A percentile compares a stretch with the other conserved stretches of the same genome.
These are phyloP conservation scores for Chauna torquata DNA, from an alignment of 2,113 vertebrate species.

Conservation along the genomic window DNA sequence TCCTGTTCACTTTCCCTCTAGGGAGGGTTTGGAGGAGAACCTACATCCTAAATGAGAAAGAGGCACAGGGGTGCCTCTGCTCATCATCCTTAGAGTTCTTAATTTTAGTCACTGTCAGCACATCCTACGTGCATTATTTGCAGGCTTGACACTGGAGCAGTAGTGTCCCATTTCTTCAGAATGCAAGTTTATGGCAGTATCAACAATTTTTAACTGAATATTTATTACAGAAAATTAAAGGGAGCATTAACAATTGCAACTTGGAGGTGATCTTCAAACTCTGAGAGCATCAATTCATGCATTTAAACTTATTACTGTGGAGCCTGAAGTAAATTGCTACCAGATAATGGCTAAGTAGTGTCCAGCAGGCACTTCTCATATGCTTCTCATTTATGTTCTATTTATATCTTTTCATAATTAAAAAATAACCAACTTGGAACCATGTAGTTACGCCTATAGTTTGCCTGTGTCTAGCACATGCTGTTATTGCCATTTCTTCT, in stretches of 20 bases:
- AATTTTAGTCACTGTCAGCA: neutral
- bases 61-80: neutral
- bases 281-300: neutral
- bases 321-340: neutral
- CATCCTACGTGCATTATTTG: neutral
- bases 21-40: neutral
- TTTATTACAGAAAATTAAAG: neutral
- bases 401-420: neutral
- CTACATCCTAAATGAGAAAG: neutral
- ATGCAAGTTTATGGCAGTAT: neutral
- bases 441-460: neutral
- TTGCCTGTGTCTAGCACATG: neutral
- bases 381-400: neutral
- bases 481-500: neutral
- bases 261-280: neutral
- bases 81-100: neutral
- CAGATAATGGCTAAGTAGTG: neutral
- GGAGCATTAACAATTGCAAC: neutral
- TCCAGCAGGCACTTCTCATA: neutral
- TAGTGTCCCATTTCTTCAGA: neutral
- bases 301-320: neutral
- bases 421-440: neutral
- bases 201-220: neutral
- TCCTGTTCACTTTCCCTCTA: fast-evolving
- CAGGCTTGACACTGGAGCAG: neutral